Percentiles rank a stretch among this genome's conserved stretches.
Evolutionary conservation across 1,140 invertebrate species (phyloP).

Genomic region (Platorchestia sp.): DNA sequence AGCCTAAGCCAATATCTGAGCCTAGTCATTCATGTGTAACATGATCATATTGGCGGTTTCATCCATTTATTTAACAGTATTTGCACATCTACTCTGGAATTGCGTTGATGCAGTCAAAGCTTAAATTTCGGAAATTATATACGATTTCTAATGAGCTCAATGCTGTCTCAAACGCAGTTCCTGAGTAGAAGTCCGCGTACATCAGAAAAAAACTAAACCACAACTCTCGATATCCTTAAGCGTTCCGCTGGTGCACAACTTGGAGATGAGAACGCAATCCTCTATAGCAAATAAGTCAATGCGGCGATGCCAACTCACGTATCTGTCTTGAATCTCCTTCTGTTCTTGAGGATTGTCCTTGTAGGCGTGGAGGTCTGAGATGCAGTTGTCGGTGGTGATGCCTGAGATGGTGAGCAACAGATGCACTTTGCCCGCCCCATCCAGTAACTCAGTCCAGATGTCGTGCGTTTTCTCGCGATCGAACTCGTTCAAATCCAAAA

Average conservation of each 20-base stretch:
- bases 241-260: not conserved
- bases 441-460: constrained; percentile 89
- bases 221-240: too few species aligned
- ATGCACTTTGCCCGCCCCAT: constrained; percentile 88
- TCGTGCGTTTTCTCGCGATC: constrained; percentile 93
- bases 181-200: too few species aligned
- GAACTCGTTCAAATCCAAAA: constrained; percentile 86
- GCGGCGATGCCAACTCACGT: constrained; percentile 75
- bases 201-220: too few species aligned
- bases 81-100: not conserved
- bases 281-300: not conserved
- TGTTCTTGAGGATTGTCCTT: constrained; percentile 83
- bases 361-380: constrained; percentile 88
- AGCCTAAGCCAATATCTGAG: too few species aligned
- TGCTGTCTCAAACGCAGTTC: not conserved
- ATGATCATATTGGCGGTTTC: too few species aligned
- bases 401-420: constrained; percentile 95
- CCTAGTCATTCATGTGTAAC: too few species aligned
- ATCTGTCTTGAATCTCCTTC: constrained; percentile 79
- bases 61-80: too few species aligned
- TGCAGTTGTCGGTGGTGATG: constrained; percentile 91
- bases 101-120: not conserved
- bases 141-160: not conserved
- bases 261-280: not conserved
- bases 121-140: not conserved